These are phyloP conservation scores for Mechanitis messenoides DNA, from an alignment of 2,888 invertebrate species.

Conservation along the genomic window DNA sequence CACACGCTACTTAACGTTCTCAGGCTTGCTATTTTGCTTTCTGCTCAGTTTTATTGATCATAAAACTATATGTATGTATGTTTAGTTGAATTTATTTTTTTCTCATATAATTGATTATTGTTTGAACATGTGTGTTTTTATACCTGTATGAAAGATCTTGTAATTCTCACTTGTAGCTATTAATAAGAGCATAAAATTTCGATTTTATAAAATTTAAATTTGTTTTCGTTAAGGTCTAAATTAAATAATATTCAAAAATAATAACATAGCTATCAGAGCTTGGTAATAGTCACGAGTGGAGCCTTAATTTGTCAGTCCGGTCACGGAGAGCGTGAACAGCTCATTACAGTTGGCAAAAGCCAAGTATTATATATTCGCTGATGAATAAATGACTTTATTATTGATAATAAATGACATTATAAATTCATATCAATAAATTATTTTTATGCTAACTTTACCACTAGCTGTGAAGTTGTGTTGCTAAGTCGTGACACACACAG, in stretches of 20 bases:
- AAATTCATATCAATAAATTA: too few species aligned
- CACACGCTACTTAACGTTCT: conserved; percentile 1
- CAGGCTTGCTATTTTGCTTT: not conserved
- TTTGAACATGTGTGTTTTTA: not conserved
- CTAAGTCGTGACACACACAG: conserved; percentile 33
- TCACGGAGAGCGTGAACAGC: conserved; percentile 21
- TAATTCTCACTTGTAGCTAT: too few species aligned
- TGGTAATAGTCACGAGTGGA: conserved; percentile 8
- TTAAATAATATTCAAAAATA: not conserved
- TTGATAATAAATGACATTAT: conserved; percentile 8
- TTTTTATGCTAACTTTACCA: too few species aligned
- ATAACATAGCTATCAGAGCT: not conserved
- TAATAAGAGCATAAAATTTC: too few species aligned
- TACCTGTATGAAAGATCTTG: too few species aligned
- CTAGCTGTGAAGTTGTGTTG: too few species aligned
- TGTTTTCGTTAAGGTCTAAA: not conserved
- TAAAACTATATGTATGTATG: too few species aligned
- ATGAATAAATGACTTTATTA: conserved; percentile 9
- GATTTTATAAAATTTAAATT: too few species aligned
- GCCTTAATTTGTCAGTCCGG: conserved; percentile 15
- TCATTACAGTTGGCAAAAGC: conserved; percentile 17
- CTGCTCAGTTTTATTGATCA: too few species aligned
- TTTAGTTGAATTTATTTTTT: not conserved
- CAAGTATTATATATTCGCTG: conserved; percentile 9
- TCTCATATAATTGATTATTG: not conserved